A percentile compares a stretch with the other conserved stretches of the same genome.
phyloP scores from a whole-genome alignment of 2,888 invertebrate genomes.

The Pterobdella sp. region DNA sequence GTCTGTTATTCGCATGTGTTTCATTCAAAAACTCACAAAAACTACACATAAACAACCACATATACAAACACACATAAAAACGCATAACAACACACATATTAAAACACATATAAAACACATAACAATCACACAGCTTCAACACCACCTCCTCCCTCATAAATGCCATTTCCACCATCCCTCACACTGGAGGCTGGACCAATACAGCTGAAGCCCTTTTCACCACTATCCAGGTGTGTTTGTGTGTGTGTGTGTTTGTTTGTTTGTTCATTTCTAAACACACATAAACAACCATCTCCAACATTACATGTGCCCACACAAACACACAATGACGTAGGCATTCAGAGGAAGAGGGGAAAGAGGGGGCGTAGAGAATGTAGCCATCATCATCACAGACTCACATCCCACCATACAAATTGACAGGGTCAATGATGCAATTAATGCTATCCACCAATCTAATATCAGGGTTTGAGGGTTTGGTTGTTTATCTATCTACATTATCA shows the following conservation, averaged over 20 bases:
- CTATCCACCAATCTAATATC: background rate
- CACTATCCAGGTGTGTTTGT: background rate
- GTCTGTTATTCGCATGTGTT: too few species aligned
- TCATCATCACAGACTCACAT: conserved; percentile 24
- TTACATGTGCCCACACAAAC: background rate
- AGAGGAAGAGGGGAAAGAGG: conserved; percentile 11
- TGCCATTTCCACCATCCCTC: background rate
- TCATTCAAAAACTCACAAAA: too few species aligned
- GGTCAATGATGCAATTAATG: conserved; percentile 6
- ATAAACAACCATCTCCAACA: conserved; percentile 1
- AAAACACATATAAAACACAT: background rate
- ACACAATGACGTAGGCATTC: conserved; percentile 19
- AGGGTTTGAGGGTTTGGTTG: background rate
- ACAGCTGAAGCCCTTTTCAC: background rate
- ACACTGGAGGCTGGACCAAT: background rate
- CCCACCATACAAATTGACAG: background rate
- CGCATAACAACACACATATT: background rate
- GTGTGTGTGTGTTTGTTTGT: background rate
- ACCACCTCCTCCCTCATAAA: background rate
- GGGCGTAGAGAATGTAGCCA: conserved; percentile 11
- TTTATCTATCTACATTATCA: background rate
- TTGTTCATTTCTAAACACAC: background rate
- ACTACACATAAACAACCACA: too few species aligned
- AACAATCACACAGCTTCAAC: too few species aligned
- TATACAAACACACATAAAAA: too few species aligned